Conservation (phyloP, 2,113 vertebrate species). For the Columbina picui region DNA sequence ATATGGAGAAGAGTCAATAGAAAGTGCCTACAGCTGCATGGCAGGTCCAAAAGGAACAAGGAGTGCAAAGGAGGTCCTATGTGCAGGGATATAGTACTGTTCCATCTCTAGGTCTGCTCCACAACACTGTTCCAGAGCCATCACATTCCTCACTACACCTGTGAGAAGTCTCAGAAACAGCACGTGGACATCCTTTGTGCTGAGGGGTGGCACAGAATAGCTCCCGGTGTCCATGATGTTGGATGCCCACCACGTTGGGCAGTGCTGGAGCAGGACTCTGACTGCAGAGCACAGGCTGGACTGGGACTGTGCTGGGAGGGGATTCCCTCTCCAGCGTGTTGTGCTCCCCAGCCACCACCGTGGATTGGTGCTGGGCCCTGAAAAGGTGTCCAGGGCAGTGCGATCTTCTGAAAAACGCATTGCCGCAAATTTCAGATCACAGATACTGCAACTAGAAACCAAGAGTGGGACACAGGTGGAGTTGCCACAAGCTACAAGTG, state of each 20-base stretch:
- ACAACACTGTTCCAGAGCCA: neutral
- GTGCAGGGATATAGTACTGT: neutral
- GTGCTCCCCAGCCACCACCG: neutral
- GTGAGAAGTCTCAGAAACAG: neutral
- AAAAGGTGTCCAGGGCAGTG: neutral
- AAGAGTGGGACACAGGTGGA: too few species aligned
- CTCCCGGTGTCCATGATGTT: neutral
- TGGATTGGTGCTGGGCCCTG: neutral
- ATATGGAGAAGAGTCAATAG: neutral
- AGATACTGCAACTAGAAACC: neutral
- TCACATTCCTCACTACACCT: neutral
- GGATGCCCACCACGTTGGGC: neutral
- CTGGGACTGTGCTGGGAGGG: neutral
- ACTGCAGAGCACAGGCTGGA: neutral
- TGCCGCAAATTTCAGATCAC: neutral
- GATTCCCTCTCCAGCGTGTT: neutral
- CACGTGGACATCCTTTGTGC: neutral
- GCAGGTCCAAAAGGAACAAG: neutral
- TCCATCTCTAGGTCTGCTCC: neutral
- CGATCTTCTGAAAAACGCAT: neutral
- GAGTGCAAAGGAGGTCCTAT: neutral
- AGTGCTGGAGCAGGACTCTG: neutral
- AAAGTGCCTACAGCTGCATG: neutral
- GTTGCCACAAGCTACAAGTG: neutral
- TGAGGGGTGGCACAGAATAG: neutral